Evolutionary conservation across 37 sponge, comb jelly and placozoan species (phyloP).

Genomic region (Spongilla lacustris): DNA sequence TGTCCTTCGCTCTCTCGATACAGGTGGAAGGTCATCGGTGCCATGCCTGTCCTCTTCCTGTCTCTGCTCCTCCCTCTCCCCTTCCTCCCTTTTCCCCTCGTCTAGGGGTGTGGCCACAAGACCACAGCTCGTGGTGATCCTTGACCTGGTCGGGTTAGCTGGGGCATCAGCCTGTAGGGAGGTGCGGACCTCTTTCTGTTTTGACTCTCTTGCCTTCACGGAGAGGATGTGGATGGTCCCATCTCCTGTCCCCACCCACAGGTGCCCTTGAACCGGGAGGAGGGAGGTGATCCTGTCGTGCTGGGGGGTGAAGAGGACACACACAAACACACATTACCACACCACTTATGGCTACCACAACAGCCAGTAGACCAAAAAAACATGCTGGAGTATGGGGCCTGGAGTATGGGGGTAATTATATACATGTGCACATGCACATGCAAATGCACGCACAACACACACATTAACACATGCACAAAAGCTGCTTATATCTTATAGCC

Average conservation of each 20-base stretch:
- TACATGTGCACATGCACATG: neutral
- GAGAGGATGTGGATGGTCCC: conserved; percentile 52
- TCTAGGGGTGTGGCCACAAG: neutral
- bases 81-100: neutral
- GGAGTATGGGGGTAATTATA: neutral
- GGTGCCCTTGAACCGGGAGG: neutral
- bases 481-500: no score
- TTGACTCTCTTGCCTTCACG: conserved; percentile 9
- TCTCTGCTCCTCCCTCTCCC: conserved; percentile 6
- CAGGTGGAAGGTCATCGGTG: neutral
- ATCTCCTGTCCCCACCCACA: conserved; percentile 59
- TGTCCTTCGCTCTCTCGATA: conserved; percentile 5
- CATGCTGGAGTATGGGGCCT: neutral
- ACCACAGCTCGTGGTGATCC: neutral
- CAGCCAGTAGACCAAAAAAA: neutral
- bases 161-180: neutral
- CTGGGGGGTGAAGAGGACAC: neutral
- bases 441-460: neutral
- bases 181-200: neutral
- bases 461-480: no score
- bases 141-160: neutral
- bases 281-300: conserved; percentile 40
- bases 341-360: neutral
- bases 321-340: neutral
- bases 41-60: neutral